Base-by-base conservation (phyloP, 2,797 vertebrate genomes). In the Decapterus maruadsi region DNA sequence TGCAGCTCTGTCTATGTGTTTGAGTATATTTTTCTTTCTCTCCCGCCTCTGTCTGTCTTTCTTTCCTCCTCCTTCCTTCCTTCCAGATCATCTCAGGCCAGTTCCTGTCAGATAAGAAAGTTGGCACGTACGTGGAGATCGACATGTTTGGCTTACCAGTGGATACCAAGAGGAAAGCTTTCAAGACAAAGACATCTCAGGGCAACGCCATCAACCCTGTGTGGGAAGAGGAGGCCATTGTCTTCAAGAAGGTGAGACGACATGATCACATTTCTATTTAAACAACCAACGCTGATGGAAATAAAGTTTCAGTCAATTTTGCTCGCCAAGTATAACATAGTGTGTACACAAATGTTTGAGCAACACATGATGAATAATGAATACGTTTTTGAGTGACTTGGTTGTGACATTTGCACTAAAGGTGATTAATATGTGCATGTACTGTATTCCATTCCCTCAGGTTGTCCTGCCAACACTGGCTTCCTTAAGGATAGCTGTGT, bases 61-160 rank as follows among this genome's bases (percentile, higher is more conserved):
- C 19, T 29, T 20, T 38, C 8, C 29, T 36, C 0, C 3, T 0
- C 4, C 7, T n/a, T 65, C 19, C 36, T 51, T 65, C 19, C 31
- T 48, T 82, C 61, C 83, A 99, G 98, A 96, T 99, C 38, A 98
- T 99, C 94, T 99, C 98, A 12, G 98, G 98, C 62, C 98, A 99
- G 89, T 99, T 99, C 87, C 95, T 99, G 85, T 97, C 97, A 0
- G 98, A 99, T 87, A 99, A 97, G 92, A 99, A 97, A 93, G 97
- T 99, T 0, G 97, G 98, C 59, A 98, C 97, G 0, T 99, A 98
- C 0, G 98, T 98, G 75, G 98, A 99, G 93, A 97, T 99, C 0
- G 98, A 99, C 80, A 99, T 99, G 98, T 98, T 97, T 71, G 98
- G 98, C 10, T 92, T 99, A 40, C 98, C 98, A 0, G 98, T 98